Evolutionary conservation across 1,140 invertebrate genomes (phyloP), one percentile per base, ranked within the genome.

Genomic region (Anagrus nilaparvatae): DNA sequence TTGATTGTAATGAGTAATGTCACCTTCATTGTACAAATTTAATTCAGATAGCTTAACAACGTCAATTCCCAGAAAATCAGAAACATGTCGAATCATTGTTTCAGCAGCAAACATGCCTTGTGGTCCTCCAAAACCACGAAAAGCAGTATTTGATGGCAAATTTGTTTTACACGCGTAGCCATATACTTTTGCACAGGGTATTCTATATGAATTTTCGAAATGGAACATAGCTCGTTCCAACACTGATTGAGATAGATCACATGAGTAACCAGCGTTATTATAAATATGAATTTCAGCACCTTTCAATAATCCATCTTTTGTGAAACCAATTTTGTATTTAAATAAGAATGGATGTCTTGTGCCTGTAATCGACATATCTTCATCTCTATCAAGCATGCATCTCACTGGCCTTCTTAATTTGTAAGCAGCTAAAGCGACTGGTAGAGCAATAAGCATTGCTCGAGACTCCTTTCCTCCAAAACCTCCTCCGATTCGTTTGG

Each of bases 381-480:
- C 91, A 59, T 94, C 88, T 48, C 92, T 71, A 63, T 95, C 89
- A 18, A 96, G 54, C 78, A 88, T 87, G 40, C 82, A 83, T 14
- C 90, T 74, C 1, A 96, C 79, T 5, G 92, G 89, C 44, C 75
- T 72, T 21, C 74, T 68, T 7, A 85, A 67, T 49, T 83, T 86
- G 43, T 34, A 58, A 46, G 81, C 80, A 9, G 81, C 82, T 8
- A 84, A 51, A 8, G 77, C 76, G 10, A 74, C 77, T 2, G 82
- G 80, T 8, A 84, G 46, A 24, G 78, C 72, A 3, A 79, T 50
- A 4, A 79, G 46, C 18, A 73, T 65, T 5, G 73, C 66, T 32
- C 85, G 70, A 0, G 83, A 82, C 61, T 96, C 91, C 67, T 97
- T 97, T 4, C 93, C 93, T 18, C 93, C 93, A 69, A 96, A 97